A percentile compares a stretch with the other conserved stretches of the same genome.
Conservation (phyloP, 2,797 vertebrate genomes). For the Tarsius wallacei region DNA sequence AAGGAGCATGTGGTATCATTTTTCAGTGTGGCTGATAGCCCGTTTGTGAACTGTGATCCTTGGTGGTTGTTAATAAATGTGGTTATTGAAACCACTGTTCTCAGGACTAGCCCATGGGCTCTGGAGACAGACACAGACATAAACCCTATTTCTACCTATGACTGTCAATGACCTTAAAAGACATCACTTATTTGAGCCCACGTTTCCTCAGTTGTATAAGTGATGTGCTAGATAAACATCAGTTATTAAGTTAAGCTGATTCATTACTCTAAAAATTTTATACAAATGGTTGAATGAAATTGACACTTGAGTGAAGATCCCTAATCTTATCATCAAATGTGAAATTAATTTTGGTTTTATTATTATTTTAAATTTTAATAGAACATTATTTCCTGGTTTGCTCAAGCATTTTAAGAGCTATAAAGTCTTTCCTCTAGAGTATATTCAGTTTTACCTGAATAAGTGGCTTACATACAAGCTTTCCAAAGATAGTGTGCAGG, state of each 20-base stretch:
- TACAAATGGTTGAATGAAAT: background rate
- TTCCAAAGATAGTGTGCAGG: background rate
- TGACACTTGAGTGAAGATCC: background rate
- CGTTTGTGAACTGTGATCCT: background rate
- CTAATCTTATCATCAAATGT: constrained; percentile 2
- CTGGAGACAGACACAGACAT: background rate
- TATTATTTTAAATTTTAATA: background rate
- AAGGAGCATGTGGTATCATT: background rate
- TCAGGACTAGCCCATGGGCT: background rate
- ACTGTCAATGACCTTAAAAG: background rate
- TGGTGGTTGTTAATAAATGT: constrained; percentile 18
- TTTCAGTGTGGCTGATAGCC: background rate
- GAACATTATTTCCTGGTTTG: background rate
- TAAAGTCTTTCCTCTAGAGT: background rate
- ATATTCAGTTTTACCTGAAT: background rate
- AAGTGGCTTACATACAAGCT: background rate
- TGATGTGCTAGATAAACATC: background rate
- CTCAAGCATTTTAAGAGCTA: background rate
- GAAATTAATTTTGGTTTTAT: background rate
- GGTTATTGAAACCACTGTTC: background rate
- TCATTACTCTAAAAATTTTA: background rate
- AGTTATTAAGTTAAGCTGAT: background rate
- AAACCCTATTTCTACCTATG: background rate
- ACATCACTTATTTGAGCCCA: constrained; percentile 19
- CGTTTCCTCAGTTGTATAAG: background rate